Base-by-base conservation (phyloP, 2,113 vertebrate genomes). In the Pedionomus torquatus region DNA sequence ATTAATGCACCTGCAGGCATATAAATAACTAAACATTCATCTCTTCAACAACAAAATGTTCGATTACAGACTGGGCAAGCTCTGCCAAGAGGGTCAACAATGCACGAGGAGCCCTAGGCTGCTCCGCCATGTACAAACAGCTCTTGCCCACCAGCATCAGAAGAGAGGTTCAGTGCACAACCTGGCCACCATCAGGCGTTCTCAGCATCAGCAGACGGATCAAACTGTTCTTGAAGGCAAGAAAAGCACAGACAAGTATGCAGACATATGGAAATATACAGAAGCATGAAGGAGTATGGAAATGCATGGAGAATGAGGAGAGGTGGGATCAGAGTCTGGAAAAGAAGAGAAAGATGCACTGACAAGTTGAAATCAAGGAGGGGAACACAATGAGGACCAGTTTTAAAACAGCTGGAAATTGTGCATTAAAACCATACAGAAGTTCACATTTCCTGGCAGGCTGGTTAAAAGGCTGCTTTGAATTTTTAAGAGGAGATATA, bases 111-210 rank as follows among this genome's bases (percentile, higher is more conserved):
- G n/a, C n/a, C n/a, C n/a, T n/a, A n/a, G n/a, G n/a, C n/a, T n/a
- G n/a, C n/a, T n/a, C n/a, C n/a, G n/a, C n/a, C n/a, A n/a, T n/a
- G n/a, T n/a, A n/a, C n/a, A n/a, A n/a, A n/a, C n/a, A n/a, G n/a
- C n/a, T n/a, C n/a, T n/a, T n/a, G n/a, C 25, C 28, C 7, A 0
- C 26, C 39, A 58, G 21, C 6, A 2, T 8, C 39, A 18, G 24
- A 26, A 68, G 60, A 63, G n/a, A 52, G 28, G 46, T 48, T 44
- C 51, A 16, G 21, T 13, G 39, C 35, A 39, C 61, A 78, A 46
- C 11, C 17, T 52, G 61, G 35, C 31, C 26, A 52, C 24, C 64
- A 77, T 11, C 24, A 35, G 26, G 39, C 0, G 0, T 11, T 64
- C 23, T 2, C 28, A n/a, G 28, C 25, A 43, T 41, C 37, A 33